Percentiles rank a stretch among this genome's conserved stretches.
Conservation (phyloP, 2,113 vertebrate species). For the Eolophus roseicapilla region DNA sequence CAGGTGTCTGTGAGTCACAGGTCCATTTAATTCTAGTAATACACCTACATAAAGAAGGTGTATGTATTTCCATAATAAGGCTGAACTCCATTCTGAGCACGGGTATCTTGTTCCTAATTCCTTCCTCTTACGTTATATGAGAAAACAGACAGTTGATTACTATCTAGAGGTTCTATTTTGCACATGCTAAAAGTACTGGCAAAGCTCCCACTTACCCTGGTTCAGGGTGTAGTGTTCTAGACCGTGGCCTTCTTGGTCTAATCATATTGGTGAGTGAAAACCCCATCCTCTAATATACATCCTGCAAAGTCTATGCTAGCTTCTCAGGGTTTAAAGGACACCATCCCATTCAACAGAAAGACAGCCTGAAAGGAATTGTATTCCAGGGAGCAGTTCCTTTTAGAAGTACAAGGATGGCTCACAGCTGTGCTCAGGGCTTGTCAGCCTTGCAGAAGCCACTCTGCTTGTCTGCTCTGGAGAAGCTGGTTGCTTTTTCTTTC, state of each 20-base stretch:
- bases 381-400: not conserved
- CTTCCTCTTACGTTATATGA: not conserved
- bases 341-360: not conserved
- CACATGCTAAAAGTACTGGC: not conserved
- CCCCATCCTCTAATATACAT: not conserved
- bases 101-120: not conserved
- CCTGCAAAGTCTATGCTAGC: not conserved
- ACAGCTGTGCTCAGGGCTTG: not conserved
- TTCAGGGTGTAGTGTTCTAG: not conserved
- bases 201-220: not conserved
- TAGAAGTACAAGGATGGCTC: not conserved
- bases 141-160: not conserved
- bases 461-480: not conserved
- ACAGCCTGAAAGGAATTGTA: not conserved
- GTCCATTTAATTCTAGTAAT: not conserved
- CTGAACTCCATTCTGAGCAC: not conserved
- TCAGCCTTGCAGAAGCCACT: not conserved
- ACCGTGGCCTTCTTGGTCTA: not conserved
- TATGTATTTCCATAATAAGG: not conserved
- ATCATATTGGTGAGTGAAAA: not conserved
- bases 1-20: constrained; percentile 12
- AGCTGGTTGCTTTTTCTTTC: not conserved
- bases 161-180: not conserved
- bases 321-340: not conserved
- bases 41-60: not conserved